Base-by-base conservation (phyloP, 2,113 vertebrate species). In the Bufo bufo region DNA sequence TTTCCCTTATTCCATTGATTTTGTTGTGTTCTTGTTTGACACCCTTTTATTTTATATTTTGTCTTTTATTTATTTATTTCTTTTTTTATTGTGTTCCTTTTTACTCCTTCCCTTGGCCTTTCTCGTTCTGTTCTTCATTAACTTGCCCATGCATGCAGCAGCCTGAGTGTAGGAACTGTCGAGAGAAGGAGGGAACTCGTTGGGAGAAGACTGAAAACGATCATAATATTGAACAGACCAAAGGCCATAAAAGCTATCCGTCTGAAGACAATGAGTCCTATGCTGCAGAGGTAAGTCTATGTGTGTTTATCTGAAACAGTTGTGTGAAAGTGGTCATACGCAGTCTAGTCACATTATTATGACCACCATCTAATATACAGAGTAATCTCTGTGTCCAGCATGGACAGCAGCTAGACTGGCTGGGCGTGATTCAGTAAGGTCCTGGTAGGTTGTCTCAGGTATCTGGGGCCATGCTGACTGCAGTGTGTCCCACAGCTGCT, bases 71-170 rank as follows among this genome's bases (percentile, higher is more conserved):
- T 93, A 89, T 63, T 59, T 85, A 14, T 87, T 89, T 93, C 89
- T 63, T 91, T 85, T 79, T 89, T 58, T 49, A 89, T 90, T 63
- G 89, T 84, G 33, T 74, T 90, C 84, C 86, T 87, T 66, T 85
- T 91, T 79, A 56, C 59, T 86, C 82, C 75, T 52, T 74, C 65
- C 87, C 71, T 83, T 71, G 50, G 90, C 93, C 90, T 92, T 88
- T 61, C 72, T 84, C 95, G 93, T 92, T 92, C 95, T 93, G 96
- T 94, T 96, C 92, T 88, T 96, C 96, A 97, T 97, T 96, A 96
- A 96, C 96, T 95, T 95, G 94, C 96, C 96, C 97, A 96, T 96
- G 94, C 95, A 96, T 96, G 94, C 96, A 99, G 96, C 97, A 98
- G 90, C 93, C 96, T 94, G 96, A 99, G 95, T 97, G 94, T 96